Base-by-base conservation (phyloP, 1,140 invertebrate species). In the Charaxes varanes region DNA sequence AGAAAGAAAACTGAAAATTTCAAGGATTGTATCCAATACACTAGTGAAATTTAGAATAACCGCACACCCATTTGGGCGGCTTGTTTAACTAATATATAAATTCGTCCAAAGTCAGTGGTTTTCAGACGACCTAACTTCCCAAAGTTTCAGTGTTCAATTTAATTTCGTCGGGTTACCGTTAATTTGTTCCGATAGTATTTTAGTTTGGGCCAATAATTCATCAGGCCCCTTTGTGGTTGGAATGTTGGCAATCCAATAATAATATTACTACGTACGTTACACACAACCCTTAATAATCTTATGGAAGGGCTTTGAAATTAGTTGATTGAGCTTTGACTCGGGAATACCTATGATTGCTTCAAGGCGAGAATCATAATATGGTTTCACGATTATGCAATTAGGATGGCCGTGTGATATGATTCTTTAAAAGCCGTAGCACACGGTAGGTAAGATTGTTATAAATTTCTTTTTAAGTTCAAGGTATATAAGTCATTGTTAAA, bases 1-100 rank as follows among this genome's bases (percentile, higher is more conserved):
- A n/a, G n/a, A n/a, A n/a, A n/a, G n/a, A n/a, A n/a, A n/a, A n/a
- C n/a, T n/a, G n/a, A n/a, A n/a, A n/a, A n/a, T n/a, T n/a, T n/a
- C n/a, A n/a, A n/a, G n/a, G n/a, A n/a, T n/a, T n/a, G n/a, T n/a
- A n/a, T n/a, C n/a, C n/a, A n/a, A n/a, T n/a, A n/a, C n/a, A n/a
- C n/a, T n/a, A n/a, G n/a, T n/a, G n/a, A n/a, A n/a, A n/a, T n/a
- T n/a, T n/a, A 23, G 6, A 23, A 23, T 23, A 2, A 23, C 21
- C 18, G 10, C 2, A 33, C 38, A 51, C 41, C 38, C 34, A 49
- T 45, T 51, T 46, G 45, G 41, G 42, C 41, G 54, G 54, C 57
- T 51, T 53, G 58, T 54, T 58, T 53, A 55, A 58, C 54, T 58
- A 54, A 62, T 55, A 54, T 58, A 59, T 54, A 55, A 59, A 58